Evolutionary conservation across 2,113 vertebrate species (phyloP), one percentile per base, ranked within the genome.

Genomic region (Eulemur rufifrons): DNA sequence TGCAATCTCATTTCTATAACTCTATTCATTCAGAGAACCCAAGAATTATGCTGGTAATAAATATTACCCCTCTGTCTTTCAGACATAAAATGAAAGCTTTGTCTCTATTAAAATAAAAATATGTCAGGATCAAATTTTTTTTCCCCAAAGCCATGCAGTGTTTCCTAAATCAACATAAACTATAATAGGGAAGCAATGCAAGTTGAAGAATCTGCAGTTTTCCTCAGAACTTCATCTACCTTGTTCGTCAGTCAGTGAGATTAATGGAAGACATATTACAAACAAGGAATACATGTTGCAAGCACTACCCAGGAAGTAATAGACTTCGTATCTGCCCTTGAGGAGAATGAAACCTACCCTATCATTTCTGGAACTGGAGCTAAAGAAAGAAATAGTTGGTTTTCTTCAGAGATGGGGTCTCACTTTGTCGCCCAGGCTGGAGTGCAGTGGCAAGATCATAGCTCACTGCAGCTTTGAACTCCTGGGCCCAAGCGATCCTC

Each of bases 11-110:
- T 91, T 93, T 97, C 91, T 98, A 47, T 94, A 91, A 80, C 71
- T 82, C 82, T 71, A 69, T 94, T 96, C 68, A 86, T 83, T 90
- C n/a, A 59, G 91, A 92, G 96, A 96, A 86, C 71, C 42, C 34
- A 13, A 92, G 78, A 27, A 89, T 91, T 91, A 89, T 61, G 77
- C 18, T 78, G 68, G 91, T 71, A 95, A 91, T 80, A 96, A 89
- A 56, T 54, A 84, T 93, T 56, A 94, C 50, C 59, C n/a, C 23
- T 89, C 27, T 87, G 47, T 97, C 69, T 89, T 93, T 96, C 74
- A 94, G 64, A 68, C 73, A 94, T 84, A 95, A 89, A 97, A 91
- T 94, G 68, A 97, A 97, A 34, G 34, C n/a, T 84, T 96, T 97
- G 68, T 96, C 42, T 50, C 42, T 91, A 50, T 86, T 91, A 86